These are phyloP conservation scores for Spodoptera littoralis DNA, from an alignment of 2,888 invertebrate species.

Conservation along the genomic window DNA sequence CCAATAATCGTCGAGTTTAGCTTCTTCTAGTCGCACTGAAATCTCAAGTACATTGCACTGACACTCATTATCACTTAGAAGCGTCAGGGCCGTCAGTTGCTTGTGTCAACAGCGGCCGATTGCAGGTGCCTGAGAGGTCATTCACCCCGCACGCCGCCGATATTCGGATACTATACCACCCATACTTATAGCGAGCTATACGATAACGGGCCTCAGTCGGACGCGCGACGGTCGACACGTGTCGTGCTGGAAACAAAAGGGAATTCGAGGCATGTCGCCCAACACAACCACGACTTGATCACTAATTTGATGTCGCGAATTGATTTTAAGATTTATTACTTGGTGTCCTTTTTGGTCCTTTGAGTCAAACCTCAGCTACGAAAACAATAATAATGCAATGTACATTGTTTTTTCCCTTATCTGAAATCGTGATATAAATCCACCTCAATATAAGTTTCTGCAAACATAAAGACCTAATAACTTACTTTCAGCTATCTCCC, in stretches of 20 bases:
- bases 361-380: not conserved
- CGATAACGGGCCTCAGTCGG: slow-evolving; percentile 77
- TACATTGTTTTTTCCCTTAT: not conserved
- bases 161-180: slow-evolving; percentile 84
- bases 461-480: slow-evolving; percentile 40
- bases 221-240: slow-evolving; percentile 65
- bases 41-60: slow-evolving; percentile 75
- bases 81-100: slow-evolving; percentile 75
- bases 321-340: slow-evolving; percentile 30
- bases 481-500: slow-evolving; percentile 43
- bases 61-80: slow-evolving; percentile 81
- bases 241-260: slow-evolving; percentile 61
- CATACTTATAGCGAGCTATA: slow-evolving; percentile 67
- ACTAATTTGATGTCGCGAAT: slow-evolving; percentile 35
- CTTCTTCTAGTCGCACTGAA: slow-evolving; percentile 53
- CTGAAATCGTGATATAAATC: not conserved
- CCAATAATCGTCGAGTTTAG: slow-evolving; percentile 49
- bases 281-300: slow-evolving; percentile 39
- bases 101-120: slow-evolving; percentile 84
- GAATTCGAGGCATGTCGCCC: slow-evolving; percentile 57
- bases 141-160: slow-evolving; percentile 81
- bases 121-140: slow-evolving; percentile 85
- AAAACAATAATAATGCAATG: too few relatives aligned
- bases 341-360: slow-evolving; percentile 15
- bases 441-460: slow-evolving; percentile 9